These are phyloP conservation scores for Chondrosia reniformis DNA, from an alignment of 37 sponge, comb jelly and placozoan genomes.

Conservation along the genomic window DNA sequence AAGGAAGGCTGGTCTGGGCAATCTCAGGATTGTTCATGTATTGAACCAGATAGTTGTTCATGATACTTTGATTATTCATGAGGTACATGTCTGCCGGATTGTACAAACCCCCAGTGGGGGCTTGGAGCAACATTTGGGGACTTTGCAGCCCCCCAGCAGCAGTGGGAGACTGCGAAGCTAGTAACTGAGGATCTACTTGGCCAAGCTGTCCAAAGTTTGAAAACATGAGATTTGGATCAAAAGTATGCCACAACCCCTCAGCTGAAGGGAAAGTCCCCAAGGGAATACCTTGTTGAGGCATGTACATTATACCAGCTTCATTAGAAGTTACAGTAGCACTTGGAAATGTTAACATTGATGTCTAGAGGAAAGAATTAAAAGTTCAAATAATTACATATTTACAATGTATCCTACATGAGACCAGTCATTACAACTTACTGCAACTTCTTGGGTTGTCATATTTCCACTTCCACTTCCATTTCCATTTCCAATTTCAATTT, in stretches of 20 bases:
- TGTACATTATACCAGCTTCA: background rate
- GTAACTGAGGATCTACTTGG: conserved; percentile 1
- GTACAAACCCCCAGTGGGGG: no score
- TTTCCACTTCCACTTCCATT: no score
- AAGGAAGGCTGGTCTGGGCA: background rate
- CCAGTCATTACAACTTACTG: no score
- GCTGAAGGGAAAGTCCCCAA: background rate
- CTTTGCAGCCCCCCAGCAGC: background rate
- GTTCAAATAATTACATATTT: no score
- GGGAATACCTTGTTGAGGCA: background rate
- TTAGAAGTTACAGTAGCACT: background rate
- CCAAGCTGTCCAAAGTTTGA: conserved; percentile 4
- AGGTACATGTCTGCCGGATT: conserved; percentile 10
- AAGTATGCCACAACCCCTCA: background rate
- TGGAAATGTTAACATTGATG: background rate
- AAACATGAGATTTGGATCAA: background rate
- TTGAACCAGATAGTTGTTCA: conserved; percentile 9
- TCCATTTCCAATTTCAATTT: background rate
- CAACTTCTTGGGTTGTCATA: no score
- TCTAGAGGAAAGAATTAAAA: no score
- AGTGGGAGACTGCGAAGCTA: background rate
- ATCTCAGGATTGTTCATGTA: background rate
- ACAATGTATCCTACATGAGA: no score
- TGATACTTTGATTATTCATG: background rate
- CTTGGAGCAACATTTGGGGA: conserved; percentile 6